A percentile compares a stretch with the other conserved stretches of the same genome.
Conservation (phyloP, 2,888 invertebrate genomes). For the Synanthedon vespiformis region DNA sequence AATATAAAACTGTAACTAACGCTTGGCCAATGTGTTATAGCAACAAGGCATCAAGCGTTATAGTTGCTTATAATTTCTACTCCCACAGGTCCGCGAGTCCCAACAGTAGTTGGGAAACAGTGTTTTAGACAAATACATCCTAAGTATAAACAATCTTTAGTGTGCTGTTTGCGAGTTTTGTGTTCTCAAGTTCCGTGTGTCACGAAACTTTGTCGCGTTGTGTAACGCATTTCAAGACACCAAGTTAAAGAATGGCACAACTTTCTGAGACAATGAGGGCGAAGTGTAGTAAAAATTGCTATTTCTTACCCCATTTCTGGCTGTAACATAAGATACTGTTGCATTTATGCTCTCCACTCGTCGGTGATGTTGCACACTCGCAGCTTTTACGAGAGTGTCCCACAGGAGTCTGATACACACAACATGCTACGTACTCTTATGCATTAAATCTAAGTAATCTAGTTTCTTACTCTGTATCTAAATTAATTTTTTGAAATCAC, state of each 20-base stretch:
- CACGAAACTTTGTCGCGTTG: neutral
- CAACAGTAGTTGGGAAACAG: too few relatives aligned
- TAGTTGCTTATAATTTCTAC: too few relatives aligned
- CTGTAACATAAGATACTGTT: conserved; percentile 6
- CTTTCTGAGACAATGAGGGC: conserved; percentile 6
- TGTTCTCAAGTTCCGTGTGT: neutral
- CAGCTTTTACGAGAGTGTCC: conserved; percentile 1
- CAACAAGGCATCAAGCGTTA: too few relatives aligned
- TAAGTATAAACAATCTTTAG: too few relatives aligned
- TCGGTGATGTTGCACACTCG: conserved; percentile 5
- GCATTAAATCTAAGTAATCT: too few relatives aligned
- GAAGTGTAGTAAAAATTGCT: conserved; percentile 6
- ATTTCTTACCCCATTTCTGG: conserved; percentile 6
- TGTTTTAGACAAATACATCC: too few relatives aligned
- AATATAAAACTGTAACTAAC: too few relatives aligned
- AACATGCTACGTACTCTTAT: too few relatives aligned
- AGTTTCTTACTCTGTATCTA: too few relatives aligned
- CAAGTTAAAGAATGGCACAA: conserved; percentile 7
- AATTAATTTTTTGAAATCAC: too few relatives aligned
- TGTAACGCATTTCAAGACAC: conserved; percentile 4
- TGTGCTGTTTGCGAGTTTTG: neutral
- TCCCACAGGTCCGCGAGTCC: too few relatives aligned
- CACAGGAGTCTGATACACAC: neutral
- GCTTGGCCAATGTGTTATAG: too few relatives aligned
- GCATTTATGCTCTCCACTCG: conserved; percentile 7